These are phyloP conservation scores for Bombycilla garrulus DNA, from an alignment of 2,113 vertebrate genomes.

Conservation along the genomic window DNA sequence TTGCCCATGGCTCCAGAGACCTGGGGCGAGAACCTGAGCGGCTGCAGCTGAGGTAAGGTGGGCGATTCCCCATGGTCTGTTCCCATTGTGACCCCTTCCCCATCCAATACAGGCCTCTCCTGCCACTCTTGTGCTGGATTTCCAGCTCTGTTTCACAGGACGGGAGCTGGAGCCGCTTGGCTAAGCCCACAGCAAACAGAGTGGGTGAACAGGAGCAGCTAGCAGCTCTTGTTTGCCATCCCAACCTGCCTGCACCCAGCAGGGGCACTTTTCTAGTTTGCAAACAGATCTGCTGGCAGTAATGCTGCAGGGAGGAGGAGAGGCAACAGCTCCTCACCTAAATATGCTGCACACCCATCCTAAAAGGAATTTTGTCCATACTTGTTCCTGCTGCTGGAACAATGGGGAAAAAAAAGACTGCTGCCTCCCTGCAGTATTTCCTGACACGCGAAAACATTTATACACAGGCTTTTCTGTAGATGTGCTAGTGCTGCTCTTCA, in stretches of 20 bases:
- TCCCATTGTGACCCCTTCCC: not conserved
- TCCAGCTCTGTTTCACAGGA: not conserved
- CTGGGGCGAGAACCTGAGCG: not conserved
- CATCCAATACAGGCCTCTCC: not conserved
- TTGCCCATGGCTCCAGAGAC: fast-evolving
- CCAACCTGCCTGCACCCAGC: not conserved
- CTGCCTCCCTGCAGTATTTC: not conserved
- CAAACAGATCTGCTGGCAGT: not conserved
- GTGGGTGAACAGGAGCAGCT: not conserved
- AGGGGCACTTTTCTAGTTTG: not conserved
- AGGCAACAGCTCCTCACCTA: not conserved
- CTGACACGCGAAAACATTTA: not conserved
- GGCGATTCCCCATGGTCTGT: not conserved
- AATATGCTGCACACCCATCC: not conserved
- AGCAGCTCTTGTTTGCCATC: not conserved
- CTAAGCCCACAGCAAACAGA: not conserved
- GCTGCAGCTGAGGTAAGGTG: not conserved
- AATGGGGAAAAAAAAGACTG: not conserved
- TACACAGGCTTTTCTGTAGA: not conserved
- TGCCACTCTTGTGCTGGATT: not conserved
- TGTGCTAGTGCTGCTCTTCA: not conserved
- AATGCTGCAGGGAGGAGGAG: not conserved
- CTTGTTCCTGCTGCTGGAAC: conserved; percentile 12
- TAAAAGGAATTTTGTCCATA: not conserved
- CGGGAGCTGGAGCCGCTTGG: not conserved